Evolutionary conservation across 2,113 vertebrate species (phyloP).

Genomic region (Cynocephalus volans): DNA sequence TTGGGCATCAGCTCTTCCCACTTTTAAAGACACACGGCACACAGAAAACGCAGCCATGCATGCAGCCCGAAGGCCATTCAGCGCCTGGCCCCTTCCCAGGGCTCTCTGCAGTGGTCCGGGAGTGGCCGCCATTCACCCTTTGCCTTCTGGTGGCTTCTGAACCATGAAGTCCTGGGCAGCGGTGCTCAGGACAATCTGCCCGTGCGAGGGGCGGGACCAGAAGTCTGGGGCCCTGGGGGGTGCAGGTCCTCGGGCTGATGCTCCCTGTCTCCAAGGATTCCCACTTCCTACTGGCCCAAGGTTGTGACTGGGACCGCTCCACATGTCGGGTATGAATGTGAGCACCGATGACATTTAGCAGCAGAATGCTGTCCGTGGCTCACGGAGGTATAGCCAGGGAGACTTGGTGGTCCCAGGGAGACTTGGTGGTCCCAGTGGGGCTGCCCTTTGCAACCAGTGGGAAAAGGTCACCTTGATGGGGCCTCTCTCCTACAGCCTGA

Average conservation of each 20-base stretch:
- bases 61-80: background rate
- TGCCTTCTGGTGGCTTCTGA: conserved; percentile 45
- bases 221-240: background rate
- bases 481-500: background rate
- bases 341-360: background rate
- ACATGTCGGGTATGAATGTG: accelerated
- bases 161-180: conserved; percentile 1
- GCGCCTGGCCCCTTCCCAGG: background rate
- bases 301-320: accelerated
- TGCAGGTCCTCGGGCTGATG: background rate
- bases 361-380: too few species aligned
- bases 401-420: background rate
- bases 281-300: accelerated
- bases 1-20: background rate
- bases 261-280: background rate
- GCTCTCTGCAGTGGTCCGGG: background rate
- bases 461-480: background rate
- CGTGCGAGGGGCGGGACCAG: background rate
- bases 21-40: background rate
- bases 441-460: too few species aligned
- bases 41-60: conserved; percentile 65
- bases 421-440: background rate
- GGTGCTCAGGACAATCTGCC: background rate
- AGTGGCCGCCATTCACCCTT: background rate
- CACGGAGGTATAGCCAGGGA: background rate